Conservation (phyloP, 2,113 vertebrate species). For the Spermophilus dauricus region DNA sequence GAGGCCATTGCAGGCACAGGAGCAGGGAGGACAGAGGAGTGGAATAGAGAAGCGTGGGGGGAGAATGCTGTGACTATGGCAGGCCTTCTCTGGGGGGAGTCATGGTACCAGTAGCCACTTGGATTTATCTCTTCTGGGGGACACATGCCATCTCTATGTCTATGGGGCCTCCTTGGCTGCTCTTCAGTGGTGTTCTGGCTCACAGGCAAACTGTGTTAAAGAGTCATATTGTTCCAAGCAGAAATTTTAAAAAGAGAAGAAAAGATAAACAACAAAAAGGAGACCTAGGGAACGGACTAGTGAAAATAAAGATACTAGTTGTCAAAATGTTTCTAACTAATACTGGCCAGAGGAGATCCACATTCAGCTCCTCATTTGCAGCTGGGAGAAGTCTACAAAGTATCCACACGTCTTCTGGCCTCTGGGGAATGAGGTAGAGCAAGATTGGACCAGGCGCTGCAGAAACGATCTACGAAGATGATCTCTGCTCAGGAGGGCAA, state of each 20-base stretch:
- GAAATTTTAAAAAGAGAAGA: not conserved
- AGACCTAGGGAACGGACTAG: not conserved
- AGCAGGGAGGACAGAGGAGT: not conserved
- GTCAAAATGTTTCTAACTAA: conserved; percentile 37
- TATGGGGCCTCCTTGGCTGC: fast-evolving
- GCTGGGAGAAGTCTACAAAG: not conserved
- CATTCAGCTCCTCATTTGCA: not conserved
- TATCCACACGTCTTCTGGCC: not conserved
- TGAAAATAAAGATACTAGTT: not conserved
- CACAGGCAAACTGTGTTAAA: not conserved
- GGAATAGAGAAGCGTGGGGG: not conserved
- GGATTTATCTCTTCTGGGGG: not conserved
- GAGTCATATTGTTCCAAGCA: not conserved
- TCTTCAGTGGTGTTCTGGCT: not conserved
- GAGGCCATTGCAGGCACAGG: not conserved
- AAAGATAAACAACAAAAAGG: not conserved
- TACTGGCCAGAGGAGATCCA: not conserved
- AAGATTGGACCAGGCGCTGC: not conserved
- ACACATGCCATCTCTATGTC: not conserved
- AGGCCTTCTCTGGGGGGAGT: not conserved
- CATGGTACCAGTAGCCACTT: not conserved
- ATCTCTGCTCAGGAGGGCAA: conserved; percentile 58
- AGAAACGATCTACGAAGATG: conserved; percentile 56
- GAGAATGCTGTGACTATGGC: fast-evolving
- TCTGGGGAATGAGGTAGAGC: conserved; percentile 16